Evolutionary conservation across 1,140 invertebrate species (phyloP), one percentile per base, ranked within the genome.

Genomic region (Ips typographus): DNA sequence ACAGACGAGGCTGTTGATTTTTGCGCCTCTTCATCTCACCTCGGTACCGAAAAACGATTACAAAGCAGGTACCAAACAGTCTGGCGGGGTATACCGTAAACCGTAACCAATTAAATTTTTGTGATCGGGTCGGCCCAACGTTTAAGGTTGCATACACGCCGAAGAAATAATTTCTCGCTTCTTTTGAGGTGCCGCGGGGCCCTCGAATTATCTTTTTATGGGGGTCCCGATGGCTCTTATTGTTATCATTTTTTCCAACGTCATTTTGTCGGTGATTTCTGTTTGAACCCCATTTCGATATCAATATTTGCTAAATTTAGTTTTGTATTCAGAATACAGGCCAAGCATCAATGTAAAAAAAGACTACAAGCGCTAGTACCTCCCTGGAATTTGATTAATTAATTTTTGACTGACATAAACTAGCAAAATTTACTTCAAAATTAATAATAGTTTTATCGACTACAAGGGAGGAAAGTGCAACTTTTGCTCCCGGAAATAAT

Each of bases 41-140:
- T 61, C 42, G 42, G 44, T 47, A 61, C 59, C 59, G 38, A 22
- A 22, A 22, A 49, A 44, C 59, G 59, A 61, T 61, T 64, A 36
- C 44, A 68, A 62, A 41, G 40, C 69, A 70, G 68, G 68, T 70
- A 70, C 68, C 68, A 70, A 62, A 70, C 61, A 63, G 68, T 66
- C 69, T 66, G 49, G 69, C 42, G 37, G 55, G 65, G 40, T 5
- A 36, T 40, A 63, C 69, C 58, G 52, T 60, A 43, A 51, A 68
- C 70, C 72, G 72, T 71, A 73, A 73, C 72, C 72, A 73, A 73
- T 73, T 73, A 73, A 73, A 73, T 71, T 73, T 73, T 73, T 71
- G 72, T 73, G 70, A 73, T 73, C 72, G 52, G 70, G 55, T 64
- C 72, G 51, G 62, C 72, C 72, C 72, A 73, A 43, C 72, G 67